Base-by-base conservation (phyloP, 1,140 invertebrate genomes). In the Dinothrombium tinctorium region DNA sequence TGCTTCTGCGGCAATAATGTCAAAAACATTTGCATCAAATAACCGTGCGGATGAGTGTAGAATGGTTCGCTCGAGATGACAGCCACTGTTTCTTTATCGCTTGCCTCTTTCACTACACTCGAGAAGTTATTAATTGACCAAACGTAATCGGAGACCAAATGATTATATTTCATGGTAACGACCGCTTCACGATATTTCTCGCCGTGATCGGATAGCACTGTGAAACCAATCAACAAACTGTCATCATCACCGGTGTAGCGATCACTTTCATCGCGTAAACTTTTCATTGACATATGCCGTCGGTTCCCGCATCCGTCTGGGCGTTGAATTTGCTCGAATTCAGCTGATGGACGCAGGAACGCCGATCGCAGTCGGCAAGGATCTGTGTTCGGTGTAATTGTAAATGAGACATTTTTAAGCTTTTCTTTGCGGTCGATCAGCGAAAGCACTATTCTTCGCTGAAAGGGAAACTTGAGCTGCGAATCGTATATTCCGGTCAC, bases 401-500 rank as follows among this genome's bases (percentile, higher is more conserved):
- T 29, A 29, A 36, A 28, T n/a, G 41, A 31, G 4, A 32, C n/a
- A 2, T 28, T 15, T 6, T 25, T 4, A 21, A 32, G 29, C 5
- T 9, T 22, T 7, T 31, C 23, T 5, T 26, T 23, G 11, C 40
- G 35, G n/a, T 41, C 33, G 7, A 50, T 14, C 7, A 48, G 17
- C 8, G 43, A 42, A 1, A 50, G 21, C 22, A 45, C 41, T 12
- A 46, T 14, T 0, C 37, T 36, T 15, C 37, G 41, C 12, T 46
- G 45, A 17, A 44, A 50, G 3, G 49, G 49, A 46, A 46, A 50
- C 29, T 47, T 42, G 3, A 48, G n/a, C 1, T 20, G 21, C 5
- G 41, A 21, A 14, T 50, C 49, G 31, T 42, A 47, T 1, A 41
- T 23, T n/a, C 49, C 46, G 7, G 45, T 29, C 1, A 48, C 37